Conservation (phyloP, 1,140 invertebrate genomes). For the Zaprionus tsacasi region DNA sequence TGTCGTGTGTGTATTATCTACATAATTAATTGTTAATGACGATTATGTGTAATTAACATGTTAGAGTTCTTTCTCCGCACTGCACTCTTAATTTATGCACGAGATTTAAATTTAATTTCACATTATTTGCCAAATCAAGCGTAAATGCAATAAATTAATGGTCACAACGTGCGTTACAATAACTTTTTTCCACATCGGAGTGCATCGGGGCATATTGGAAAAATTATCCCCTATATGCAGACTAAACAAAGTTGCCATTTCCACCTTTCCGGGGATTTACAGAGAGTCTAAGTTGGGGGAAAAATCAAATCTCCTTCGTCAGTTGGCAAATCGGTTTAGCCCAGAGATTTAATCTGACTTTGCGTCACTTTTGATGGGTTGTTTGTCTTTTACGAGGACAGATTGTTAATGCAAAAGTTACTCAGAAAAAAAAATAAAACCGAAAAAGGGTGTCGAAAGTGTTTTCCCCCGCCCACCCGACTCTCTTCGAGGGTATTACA, state of each 20-base stretch:
- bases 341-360: slow-evolving; percentile 37
- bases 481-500: slow-evolving; percentile 44
- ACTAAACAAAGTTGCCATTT: slow-evolving; percentile 1
- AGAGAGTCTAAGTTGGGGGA: slow-evolving; percentile 5
- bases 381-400: slow-evolving; percentile 66
- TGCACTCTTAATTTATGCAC: slow-evolving; percentile 59
- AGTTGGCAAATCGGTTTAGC: slow-evolving; percentile 58
- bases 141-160: slow-evolving; percentile 77
- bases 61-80: slow-evolving; percentile 9
- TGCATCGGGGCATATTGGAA: slow-evolving; percentile 11
- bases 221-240: slow-evolving; percentile 22
- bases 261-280: slow-evolving; percentile 48
- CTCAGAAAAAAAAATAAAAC: slow-evolving; percentile 13
- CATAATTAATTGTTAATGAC: slow-evolving; percentile 79
- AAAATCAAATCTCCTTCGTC: slow-evolving; percentile 50
- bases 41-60: slow-evolving; percentile 66
- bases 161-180: slow-evolving; percentile 41
- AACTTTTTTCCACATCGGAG: slow-evolving; percentile 7
- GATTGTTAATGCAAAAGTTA: slow-evolving; percentile 66
- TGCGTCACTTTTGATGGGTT: slow-evolving; percentile 49
- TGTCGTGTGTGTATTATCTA: slow-evolving; percentile 46
- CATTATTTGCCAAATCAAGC: slow-evolving; percentile 72
- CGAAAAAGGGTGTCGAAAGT: slow-evolving; percentile 62
- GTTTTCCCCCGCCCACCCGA: background rate
- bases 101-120: slow-evolving; percentile 72